Base-by-base conservation (phyloP, 2,888 invertebrate species). In the Erannis defoliaria region DNA sequence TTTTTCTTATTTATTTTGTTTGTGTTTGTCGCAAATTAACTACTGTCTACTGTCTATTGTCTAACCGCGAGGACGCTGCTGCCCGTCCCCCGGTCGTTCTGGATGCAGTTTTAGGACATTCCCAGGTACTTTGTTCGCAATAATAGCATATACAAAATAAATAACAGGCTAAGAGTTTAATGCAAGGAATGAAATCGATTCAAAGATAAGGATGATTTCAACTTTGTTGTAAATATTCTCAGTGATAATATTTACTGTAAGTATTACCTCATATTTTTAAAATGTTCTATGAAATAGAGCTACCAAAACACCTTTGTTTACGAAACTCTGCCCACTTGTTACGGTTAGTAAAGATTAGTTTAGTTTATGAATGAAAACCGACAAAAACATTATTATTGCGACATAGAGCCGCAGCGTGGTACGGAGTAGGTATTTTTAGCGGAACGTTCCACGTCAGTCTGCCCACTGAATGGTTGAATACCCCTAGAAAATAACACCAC, bases 391-490 rank as follows among this genome's bases (percentile, higher is more conserved):
- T 67, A 70, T 72, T 71, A 71, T 66, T 58, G 69, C 62, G 73
- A 71, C 73, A 74, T 66, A 61, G 62, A 67, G 54, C 37, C 46
- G 55, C 70, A 70, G 63, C 68, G 68, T 67, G 68, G 60, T 65
- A 51, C 29, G 48, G 29, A 14, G 62, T 83, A 82, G n/a, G 62
- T 83, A 82, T 84, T 78, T 77, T 73, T 79, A 81, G 77, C 64
- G 59, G 46, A 59, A 68, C 53, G 48, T 57, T 64, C 71, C 77
- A 73, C 81, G 82, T 83, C 79, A 77, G 59, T 62, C 68, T 71
- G 70, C 73, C 73, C 72, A 75, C 76, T 62, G 66, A 62, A 62
- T 81, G 78, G 86, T 89, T 89, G 84, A 88, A 88, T 85, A 87
- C 86, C 85, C 86, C 78, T 78, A 80, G 73, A 70, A 72, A 70